Percentiles rank a stretch among this genome's conserved stretches.
Evolutionary conservation across 1,140 invertebrate species (phyloP).

Genomic region (Magallana gigas): DNA sequence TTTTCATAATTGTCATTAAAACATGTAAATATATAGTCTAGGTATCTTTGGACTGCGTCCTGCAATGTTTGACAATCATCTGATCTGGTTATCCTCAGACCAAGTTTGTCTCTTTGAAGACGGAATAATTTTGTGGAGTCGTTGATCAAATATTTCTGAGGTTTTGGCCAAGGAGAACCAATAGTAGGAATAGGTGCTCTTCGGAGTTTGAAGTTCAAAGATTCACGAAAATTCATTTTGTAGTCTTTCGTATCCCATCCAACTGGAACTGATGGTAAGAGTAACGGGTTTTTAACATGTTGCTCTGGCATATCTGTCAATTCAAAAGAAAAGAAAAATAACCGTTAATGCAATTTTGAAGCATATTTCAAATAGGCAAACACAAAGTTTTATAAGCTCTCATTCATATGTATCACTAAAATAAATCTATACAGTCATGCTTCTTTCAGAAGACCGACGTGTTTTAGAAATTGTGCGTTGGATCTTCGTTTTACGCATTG

Average conservation of each 20-base stretch:
- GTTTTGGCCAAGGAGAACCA: constrained; percentile 66
- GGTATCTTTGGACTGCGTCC: neutral
- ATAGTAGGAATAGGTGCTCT: constrained; percentile 51
- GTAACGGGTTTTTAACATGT: neutral
- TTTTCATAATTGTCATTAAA: neutral
- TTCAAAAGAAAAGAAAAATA: neutral
- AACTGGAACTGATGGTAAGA: neutral
- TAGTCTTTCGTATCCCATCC: constrained; percentile 18
- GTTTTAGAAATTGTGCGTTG: too few relatives aligned
- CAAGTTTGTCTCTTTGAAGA: neutral
- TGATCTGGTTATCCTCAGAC: neutral
- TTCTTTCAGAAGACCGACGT: too few relatives aligned
- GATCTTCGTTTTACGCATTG: too few relatives aligned
- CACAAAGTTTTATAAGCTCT: too few relatives aligned
- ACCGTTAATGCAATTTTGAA: too few relatives aligned
- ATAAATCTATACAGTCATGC: too few relatives aligned
- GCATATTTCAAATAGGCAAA: too few relatives aligned
- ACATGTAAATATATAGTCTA: neutral
- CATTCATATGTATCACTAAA: too few relatives aligned
- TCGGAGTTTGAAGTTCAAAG: constrained; percentile 32
- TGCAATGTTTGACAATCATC: neutral
- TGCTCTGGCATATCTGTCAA: neutral
- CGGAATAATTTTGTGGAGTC: neutral
- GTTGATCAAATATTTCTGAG: constrained; percentile 56
- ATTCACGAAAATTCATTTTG: constrained; percentile 29